Percentiles rank a stretch among this genome's conserved stretches.
Evolutionary conservation across 1,140 invertebrate species (phyloP).

Genomic region (Penaeus indicus): DNA sequence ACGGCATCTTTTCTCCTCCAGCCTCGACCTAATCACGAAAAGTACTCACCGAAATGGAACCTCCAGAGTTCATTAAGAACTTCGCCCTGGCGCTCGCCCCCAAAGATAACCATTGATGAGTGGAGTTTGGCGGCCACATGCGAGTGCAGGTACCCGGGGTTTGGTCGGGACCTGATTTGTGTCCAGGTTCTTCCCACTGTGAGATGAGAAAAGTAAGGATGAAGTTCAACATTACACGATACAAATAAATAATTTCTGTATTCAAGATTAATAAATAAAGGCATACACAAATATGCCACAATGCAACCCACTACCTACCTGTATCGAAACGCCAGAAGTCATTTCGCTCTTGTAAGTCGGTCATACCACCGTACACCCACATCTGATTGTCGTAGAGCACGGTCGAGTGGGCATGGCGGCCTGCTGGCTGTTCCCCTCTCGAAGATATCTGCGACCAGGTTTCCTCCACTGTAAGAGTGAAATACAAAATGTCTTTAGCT

Average conservation of each 20-base stretch:
- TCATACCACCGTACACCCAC: constrained; percentile 92
- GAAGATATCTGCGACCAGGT: constrained; percentile 69
- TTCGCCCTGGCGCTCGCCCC: constrained; percentile 82
- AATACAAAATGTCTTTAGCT: constrained; percentile 15
- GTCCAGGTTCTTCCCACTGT: constrained; percentile 75
- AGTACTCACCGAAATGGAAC: constrained; percentile 83
- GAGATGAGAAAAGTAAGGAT: not conserved
- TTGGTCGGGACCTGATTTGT: constrained; percentile 77
- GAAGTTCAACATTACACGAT: no score
- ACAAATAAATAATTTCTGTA: no score
- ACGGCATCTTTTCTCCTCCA: no score
- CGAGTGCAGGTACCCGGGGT: constrained; percentile 83
- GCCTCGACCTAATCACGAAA: not conserved
- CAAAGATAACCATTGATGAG: constrained; percentile 86
- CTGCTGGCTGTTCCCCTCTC: constrained; percentile 66
- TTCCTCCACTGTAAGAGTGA: constrained; percentile 68
- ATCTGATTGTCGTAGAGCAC: constrained; percentile 83
- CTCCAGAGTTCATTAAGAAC: constrained; percentile 87
- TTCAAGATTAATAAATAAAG: not conserved
- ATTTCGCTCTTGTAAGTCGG: constrained; percentile 82
- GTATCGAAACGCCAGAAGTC: constrained; percentile 91
- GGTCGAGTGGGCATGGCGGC: constrained; percentile 86
- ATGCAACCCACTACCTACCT: constrained; percentile 69
- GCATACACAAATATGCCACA: not conserved
- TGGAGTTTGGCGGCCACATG: constrained; percentile 85